A percentile compares a stretch with the other conserved stretches of the same genome.
Evolutionary conservation across 1,140 invertebrate genomes (phyloP).

Genomic region (Lycorma delicatula): DNA sequence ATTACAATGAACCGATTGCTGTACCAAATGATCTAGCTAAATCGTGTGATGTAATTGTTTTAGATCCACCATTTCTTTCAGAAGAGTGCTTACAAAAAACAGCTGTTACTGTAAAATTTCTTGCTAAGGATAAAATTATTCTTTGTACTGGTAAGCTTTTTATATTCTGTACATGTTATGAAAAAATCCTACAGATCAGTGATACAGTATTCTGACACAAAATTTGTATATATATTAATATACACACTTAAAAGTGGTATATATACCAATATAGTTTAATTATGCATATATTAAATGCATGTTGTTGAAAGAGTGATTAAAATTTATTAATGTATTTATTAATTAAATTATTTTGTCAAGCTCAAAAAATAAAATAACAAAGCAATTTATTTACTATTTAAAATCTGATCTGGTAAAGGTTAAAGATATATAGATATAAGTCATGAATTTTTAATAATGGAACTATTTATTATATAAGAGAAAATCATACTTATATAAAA

Average conservation of each 20-base stretch:
- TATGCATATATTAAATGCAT: neutral
- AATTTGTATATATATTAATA: conserved; percentile 2
- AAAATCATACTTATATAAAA: too few relatives aligned
- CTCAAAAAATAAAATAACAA: too few relatives aligned
- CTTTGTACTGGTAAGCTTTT: conserved; percentile 70
- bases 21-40: conserved; percentile 51
- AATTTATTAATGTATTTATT: too few relatives aligned
- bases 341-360: too few relatives aligned
- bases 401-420: too few relatives aligned
- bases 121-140: conserved; percentile 73
- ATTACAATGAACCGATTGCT: conserved; percentile 74
- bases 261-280: conserved; percentile 5
- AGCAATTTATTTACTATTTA: too few relatives aligned
- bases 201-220: neutral
- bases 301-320: too few relatives aligned
- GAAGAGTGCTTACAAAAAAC: conserved; percentile 87
- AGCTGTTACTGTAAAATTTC: conserved; percentile 63
- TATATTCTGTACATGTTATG: neutral
- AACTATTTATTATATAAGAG: too few relatives aligned
- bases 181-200: conserved; percentile 2
- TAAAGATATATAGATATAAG: too few relatives aligned
- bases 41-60: conserved; percentile 76
- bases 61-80: conserved; percentile 89
- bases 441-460: too few relatives aligned
- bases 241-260: conserved; percentile 4